phyloP scores from a whole-genome alignment of 2,888 invertebrate species.

The Automeris io region DNA sequence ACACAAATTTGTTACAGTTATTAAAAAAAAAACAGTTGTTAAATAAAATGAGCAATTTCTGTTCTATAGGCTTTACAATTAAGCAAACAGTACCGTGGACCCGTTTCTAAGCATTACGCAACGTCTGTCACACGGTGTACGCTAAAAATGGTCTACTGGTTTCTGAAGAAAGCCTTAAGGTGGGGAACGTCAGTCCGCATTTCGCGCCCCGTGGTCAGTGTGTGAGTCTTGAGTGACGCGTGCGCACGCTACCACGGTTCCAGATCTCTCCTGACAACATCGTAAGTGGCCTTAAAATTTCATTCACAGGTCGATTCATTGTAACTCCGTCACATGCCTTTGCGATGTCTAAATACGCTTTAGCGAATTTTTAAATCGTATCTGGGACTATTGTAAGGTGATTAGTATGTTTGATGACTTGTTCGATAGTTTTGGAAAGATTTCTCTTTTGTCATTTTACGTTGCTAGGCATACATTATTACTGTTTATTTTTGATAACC shows the following conservation, averaged over 20 bases:
- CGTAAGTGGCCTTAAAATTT: constrained; percentile 25
- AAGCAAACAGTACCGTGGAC: constrained; percentile 12
- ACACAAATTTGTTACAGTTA: too few relatives aligned
- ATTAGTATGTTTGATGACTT: too few relatives aligned
- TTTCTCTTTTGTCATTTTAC: too few relatives aligned
- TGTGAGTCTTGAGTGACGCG: constrained; percentile 28
- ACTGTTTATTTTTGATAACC: too few relatives aligned
- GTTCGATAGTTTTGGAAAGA: not conserved
- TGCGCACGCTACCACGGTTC: constrained; percentile 33
- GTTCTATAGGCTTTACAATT: constrained; percentile 5
- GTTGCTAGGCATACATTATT: too few relatives aligned
- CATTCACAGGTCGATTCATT: not conserved
- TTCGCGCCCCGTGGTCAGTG: constrained; percentile 25
- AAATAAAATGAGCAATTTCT: not conserved
- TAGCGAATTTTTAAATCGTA: not conserved
- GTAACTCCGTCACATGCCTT: not conserved
- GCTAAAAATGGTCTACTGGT: constrained; percentile 28
- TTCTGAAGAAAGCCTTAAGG: constrained; percentile 29
- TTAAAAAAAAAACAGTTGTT: not conserved
- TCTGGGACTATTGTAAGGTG: not conserved
- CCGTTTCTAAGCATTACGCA: constrained; percentile 17
- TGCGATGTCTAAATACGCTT: not conserved
- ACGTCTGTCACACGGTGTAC: constrained; percentile 24
- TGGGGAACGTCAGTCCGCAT: constrained; percentile 24
- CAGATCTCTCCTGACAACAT: constrained; percentile 20